A percentile compares a stretch with the other conserved stretches of the same genome.
phyloP scores from a whole-genome alignment of 2,797 vertebrate species.

The Anniella stebbinsi region DNA sequence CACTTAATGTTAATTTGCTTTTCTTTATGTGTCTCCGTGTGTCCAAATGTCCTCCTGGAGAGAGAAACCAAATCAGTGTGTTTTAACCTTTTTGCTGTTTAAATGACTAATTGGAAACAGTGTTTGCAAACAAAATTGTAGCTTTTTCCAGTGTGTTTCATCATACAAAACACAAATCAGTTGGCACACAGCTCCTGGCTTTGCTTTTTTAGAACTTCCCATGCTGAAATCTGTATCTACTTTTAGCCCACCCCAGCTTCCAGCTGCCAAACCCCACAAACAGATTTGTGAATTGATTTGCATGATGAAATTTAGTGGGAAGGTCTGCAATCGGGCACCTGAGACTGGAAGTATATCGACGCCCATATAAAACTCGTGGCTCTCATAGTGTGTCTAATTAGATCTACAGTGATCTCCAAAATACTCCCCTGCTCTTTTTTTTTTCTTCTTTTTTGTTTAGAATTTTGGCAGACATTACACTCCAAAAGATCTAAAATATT shows the following conservation, averaged over 20 bases:
- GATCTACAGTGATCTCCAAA: neutral
- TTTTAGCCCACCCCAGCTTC: neutral
- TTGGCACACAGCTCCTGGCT: neutral
- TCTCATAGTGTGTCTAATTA: neutral
- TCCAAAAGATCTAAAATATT: neutral
- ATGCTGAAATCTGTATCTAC: neutral
- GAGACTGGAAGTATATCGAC: neutral
- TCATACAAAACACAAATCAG: neutral
- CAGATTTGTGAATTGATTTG: neutral
- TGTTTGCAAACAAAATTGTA: slow-evolving; percentile 3
- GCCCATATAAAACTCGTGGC: neutral
- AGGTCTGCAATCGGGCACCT: neutral
- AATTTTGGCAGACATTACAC: neutral
- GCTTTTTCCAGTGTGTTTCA: neutral
- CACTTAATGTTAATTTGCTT: neutral
- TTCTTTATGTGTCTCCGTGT: neutral
- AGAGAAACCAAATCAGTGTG: neutral
- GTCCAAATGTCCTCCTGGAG: neutral
- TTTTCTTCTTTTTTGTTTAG: neutral
- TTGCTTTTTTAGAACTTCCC: neutral
- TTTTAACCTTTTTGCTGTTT: neutral
- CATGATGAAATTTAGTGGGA: slow-evolving; percentile 16
- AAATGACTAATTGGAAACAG: neutral
- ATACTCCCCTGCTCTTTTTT: neutral
- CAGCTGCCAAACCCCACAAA: neutral